Percentiles rank a stretch among this genome's conserved stretches.
Conservation (phyloP, 2,797 vertebrate species). For the Streptopelia turtur region DNA sequence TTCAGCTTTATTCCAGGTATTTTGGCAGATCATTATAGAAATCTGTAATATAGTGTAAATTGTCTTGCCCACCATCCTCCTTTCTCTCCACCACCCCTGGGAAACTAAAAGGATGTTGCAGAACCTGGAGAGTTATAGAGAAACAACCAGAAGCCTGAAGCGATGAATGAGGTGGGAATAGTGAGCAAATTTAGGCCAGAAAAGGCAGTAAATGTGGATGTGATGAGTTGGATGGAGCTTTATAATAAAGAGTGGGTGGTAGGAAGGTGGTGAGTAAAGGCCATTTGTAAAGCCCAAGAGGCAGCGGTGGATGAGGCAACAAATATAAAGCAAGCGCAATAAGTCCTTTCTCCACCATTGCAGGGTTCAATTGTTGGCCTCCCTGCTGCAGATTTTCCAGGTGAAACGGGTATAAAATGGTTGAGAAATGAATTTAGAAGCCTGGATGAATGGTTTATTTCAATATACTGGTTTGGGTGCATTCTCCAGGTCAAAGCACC, state of each 20-base stretch:
- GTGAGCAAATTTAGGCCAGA: not conserved
- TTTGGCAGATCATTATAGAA: not conserved
- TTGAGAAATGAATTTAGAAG: not conserved
- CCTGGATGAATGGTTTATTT: not conserved
- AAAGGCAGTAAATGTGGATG: not conserved
- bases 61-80: not conserved
- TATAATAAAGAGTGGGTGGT: not conserved
- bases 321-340: rapidly evolving
- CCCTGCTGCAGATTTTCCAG: not conserved
- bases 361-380: not conserved
- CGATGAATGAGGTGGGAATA: not conserved
- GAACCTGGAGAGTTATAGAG: not conserved
- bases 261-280: not conserved
- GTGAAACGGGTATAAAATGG: not conserved
- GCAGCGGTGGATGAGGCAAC: not conserved
- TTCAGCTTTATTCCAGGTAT: not conserved
- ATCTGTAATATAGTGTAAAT: not conserved
- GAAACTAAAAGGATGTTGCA: not conserved
- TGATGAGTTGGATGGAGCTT: not conserved
- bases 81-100: not conserved
- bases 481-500: not conserved
- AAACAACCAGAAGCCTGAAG: not conserved
- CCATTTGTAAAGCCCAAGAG: not conserved
- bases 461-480: not conserved
- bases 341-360: not conserved